These are phyloP conservation scores for Nasonovia ribisnigri DNA, from an alignment of 2,888 invertebrate species.

Conservation along the genomic window DNA sequence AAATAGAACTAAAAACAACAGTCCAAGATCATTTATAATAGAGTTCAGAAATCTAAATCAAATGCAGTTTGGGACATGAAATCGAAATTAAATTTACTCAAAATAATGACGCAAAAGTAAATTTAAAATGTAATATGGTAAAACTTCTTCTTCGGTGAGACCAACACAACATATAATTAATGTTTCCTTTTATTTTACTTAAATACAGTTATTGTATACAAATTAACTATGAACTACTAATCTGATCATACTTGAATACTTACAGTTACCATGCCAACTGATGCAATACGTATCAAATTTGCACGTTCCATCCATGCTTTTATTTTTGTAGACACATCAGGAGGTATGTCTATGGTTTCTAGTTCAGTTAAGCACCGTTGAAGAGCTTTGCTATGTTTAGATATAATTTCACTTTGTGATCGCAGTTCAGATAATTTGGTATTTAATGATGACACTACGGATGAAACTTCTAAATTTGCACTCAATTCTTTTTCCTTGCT, in stretches of 20 bases:
- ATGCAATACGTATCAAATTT: constrained; percentile 94
- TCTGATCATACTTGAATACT: constrained; percentile 70
- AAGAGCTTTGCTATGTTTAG: constrained; percentile 87
- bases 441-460: constrained; percentile 75
- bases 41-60: not conserved
- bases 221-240: not conserved
- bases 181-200: not conserved
- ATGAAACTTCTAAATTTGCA: constrained; percentile 67
- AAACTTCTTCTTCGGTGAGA: not conserved
- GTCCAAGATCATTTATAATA: too few relatives aligned
- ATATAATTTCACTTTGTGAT: constrained; percentile 91
- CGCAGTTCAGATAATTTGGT: constrained; percentile 89
- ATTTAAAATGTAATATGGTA: not conserved
- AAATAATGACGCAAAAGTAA: not conserved
- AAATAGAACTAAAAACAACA: too few relatives aligned
- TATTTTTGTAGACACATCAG: constrained; percentile 79
- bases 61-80: not conserved
- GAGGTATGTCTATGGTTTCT: constrained; percentile 76
- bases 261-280: constrained; percentile 97
- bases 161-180: not conserved
- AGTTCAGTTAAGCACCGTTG: constrained; percentile 85
- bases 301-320: constrained; percentile 94
- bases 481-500: constrained; percentile 61
- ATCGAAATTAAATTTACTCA: not conserved
- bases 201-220: not conserved